These are phyloP conservation scores for Gallinago solitaria DNA, from an alignment of 2,797 vertebrate species.

Conservation along the genomic window DNA sequence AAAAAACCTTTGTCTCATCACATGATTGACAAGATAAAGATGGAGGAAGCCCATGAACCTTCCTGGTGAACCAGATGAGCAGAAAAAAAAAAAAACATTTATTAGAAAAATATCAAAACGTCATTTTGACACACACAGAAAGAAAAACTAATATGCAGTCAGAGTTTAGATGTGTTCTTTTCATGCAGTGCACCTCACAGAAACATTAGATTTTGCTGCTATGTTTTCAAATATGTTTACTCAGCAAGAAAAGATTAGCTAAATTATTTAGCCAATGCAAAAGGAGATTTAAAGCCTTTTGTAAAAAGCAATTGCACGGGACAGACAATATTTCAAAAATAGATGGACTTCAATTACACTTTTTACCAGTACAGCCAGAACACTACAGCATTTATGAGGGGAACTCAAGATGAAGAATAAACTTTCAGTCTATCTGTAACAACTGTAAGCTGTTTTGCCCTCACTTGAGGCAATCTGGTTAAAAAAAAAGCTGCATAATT, in stretches of 20 bases:
- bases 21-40: slow-evolving; percentile 47
- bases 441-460: background rate
- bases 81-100: slow-evolving; percentile 33
- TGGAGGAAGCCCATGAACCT: slow-evolving; percentile 63
- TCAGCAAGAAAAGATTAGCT: background rate
- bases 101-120: slow-evolving; percentile 27
- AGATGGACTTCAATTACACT: background rate
- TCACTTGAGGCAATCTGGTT: background rate
- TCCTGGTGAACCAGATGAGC: slow-evolving; percentile 72
- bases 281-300: background rate
- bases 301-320: background rate
- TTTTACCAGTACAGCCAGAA: background rate
- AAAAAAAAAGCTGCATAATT: background rate
- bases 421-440: background rate
- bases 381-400: background rate
- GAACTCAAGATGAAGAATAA: background rate
- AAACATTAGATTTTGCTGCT: background rate
- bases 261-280: slow-evolving; percentile 7
- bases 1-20: background rate
- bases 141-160: background rate
- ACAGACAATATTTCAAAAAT: background rate
- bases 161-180: background rate
- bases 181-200: background rate
- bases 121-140: slow-evolving; percentile 20
- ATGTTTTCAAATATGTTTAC: background rate